These are phyloP conservation scores for Propithecus perrieri DNA, from an alignment of 2,797 vertebrate species.

Conservation along the genomic window DNA sequence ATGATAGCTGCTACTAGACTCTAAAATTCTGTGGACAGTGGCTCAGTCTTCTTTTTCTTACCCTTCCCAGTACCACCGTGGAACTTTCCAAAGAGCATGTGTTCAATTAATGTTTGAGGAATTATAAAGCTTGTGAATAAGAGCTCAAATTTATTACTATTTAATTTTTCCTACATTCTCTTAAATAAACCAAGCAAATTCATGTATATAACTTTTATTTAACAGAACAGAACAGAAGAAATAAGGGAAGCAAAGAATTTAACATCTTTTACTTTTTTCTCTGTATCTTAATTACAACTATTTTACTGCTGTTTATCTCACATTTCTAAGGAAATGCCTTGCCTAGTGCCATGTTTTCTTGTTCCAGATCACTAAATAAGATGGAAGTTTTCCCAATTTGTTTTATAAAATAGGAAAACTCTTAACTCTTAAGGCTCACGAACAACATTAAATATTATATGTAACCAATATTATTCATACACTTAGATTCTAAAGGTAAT, in stretches of 20 bases:
- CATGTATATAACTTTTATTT: constrained; percentile 26
- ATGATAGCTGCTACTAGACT: background rate
- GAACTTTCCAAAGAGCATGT: constrained; percentile 14
- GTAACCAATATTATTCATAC: background rate
- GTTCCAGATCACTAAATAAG: background rate
- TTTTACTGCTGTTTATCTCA: constrained; percentile 14
- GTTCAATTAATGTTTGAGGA: background rate
- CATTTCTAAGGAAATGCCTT: constrained; percentile 25
- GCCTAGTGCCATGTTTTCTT: background rate
- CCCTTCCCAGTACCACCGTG: background rate
- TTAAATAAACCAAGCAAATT: constrained; percentile 33
- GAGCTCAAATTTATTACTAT: background rate
- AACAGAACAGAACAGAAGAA: background rate
- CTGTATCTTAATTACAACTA: background rate
- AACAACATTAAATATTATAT: background rate
- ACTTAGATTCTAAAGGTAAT: background rate
- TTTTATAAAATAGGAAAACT: constrained; percentile 15
- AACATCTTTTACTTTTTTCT: background rate
- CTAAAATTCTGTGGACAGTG: background rate
- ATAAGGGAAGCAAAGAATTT: constrained; percentile 11
- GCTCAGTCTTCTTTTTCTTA: background rate
- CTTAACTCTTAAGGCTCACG: background rate
- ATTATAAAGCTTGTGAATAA: background rate
- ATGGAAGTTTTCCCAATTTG: background rate
- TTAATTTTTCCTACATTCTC: background rate